These are phyloP conservation scores for Brachionus calyciflorus DNA, from an alignment of 1,140 invertebrate species.

Conservation along the genomic window DNA sequence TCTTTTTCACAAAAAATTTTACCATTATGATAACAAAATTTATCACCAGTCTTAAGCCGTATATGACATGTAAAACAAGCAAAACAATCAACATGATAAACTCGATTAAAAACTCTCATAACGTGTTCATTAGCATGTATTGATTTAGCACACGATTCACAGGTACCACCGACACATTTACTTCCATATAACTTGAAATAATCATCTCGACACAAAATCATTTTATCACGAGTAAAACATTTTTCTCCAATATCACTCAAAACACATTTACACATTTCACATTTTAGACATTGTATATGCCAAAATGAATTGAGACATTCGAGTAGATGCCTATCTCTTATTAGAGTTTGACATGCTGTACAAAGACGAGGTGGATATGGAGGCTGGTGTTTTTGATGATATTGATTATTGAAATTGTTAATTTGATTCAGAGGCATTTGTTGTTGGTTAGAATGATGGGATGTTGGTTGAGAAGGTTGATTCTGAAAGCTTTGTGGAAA, in stretches of 20 bases:
- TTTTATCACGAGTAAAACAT: conserved; percentile 31
- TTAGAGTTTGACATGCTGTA: conserved; percentile 1
- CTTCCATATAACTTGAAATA: conserved; percentile 18
- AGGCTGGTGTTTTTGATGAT: not conserved
- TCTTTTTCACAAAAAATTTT: conserved; percentile 47
- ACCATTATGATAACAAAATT: conserved; percentile 17
- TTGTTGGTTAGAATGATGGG: not conserved
- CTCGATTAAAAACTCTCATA: conserved; percentile 33
- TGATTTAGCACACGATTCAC: conserved; percentile 14
- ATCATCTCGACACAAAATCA: conserved; percentile 22
- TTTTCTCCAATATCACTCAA: conserved; percentile 17
- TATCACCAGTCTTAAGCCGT: conserved; percentile 10
- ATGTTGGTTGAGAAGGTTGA: not conserved
- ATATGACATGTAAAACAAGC: not conserved
- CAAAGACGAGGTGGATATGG: not conserved
- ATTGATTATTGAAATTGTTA: conserved; percentile 27
- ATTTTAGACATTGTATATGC: conserved; percentile 42
- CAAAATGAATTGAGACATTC: conserved; percentile 15
- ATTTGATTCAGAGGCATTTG: conserved; percentile 11
- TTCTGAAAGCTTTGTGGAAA: not conserved
- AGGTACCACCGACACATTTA: not conserved
- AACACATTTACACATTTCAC: not conserved
- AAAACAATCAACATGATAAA: conserved; percentile 44
- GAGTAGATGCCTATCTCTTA: conserved; percentile 32
- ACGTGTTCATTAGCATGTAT: conserved; percentile 42